These are phyloP conservation scores for Boloria selene DNA, from an alignment of 2,888 invertebrate genomes.

Conservation along the genomic window DNA sequence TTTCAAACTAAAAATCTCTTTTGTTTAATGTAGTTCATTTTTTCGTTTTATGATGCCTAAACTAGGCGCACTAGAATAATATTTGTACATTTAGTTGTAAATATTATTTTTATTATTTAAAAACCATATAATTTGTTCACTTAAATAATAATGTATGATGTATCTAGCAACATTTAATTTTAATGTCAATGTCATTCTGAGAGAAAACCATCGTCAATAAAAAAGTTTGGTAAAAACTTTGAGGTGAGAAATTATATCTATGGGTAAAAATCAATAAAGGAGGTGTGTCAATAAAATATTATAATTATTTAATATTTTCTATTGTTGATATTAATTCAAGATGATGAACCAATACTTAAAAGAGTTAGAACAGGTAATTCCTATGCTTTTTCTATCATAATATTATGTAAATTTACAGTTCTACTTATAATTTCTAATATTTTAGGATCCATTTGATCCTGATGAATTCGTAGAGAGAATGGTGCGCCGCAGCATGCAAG, in stretches of 20 bases:
- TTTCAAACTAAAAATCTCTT: neutral
- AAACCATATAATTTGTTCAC: no score
- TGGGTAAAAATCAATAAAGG: neutral
- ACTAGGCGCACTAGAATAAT: no score
- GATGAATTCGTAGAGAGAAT: slow-evolving; percentile 98
- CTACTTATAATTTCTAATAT: slow-evolving; percentile 35
- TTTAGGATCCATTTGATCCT: slow-evolving; percentile 97
- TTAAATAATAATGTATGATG: neutral
- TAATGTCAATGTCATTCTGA: no score
- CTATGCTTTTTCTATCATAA: no score
- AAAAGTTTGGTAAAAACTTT: no score
- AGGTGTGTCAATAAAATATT: neutral
- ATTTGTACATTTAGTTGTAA: no score
- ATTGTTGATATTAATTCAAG: slow-evolving; percentile 59
- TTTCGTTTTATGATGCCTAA: no score
- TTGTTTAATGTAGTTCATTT: no score
- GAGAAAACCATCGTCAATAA: neutral
- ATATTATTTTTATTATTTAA: no score
- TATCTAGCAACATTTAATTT: no score
- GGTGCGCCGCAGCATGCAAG: slow-evolving; percentile 95
- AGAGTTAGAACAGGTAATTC: slow-evolving; percentile 89
- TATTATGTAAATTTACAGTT: no score
- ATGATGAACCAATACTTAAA: slow-evolving; percentile 95
- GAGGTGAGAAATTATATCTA: no score
- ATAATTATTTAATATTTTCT: neutral